Percentiles rank a stretch among this genome's conserved stretches.
phyloP scores from a whole-genome alignment of 2,113 vertebrate species.

The Myotis davidii region DNA sequence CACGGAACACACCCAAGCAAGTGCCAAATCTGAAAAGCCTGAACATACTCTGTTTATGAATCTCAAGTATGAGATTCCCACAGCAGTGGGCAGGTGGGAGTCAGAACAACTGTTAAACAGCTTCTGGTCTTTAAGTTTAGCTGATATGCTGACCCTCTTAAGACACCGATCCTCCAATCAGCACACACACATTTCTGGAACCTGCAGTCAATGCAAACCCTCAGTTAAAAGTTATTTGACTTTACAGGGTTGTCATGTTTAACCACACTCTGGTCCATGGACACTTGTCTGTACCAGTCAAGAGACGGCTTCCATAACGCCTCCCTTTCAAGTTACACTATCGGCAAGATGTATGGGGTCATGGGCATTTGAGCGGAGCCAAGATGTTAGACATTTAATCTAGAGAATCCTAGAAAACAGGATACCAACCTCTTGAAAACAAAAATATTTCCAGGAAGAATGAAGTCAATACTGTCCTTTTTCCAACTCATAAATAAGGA shows the following conservation, averaged over 20 bases:
- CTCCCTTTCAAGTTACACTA: neutral
- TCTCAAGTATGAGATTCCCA: neutral
- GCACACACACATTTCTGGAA: slow-evolving; percentile 34
- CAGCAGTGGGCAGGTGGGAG: neutral
- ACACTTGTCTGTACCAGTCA: neutral
- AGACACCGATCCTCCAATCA: neutral
- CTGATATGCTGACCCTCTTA: neutral
- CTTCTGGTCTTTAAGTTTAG: slow-evolving; percentile 32
- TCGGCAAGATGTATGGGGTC: neutral
- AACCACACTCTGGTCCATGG: neutral
- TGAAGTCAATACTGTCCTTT: neutral
- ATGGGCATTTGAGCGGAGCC: neutral
- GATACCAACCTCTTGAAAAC: neutral
- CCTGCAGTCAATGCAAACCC: neutral
- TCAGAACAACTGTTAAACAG: neutral
- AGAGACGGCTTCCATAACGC: neutral
- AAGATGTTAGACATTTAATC: neutral
- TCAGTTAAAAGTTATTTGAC: neutral
- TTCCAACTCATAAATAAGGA: neutral
- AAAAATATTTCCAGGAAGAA: slow-evolving; percentile 25
- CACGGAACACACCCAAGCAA: neutral
- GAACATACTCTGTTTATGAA: slow-evolving; percentile 37
- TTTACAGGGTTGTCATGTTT: neutral
- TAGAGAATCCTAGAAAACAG: slow-evolving; percentile 13
- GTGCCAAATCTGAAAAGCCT: slow-evolving; percentile 14